Percentiles rank a stretch among this genome's conserved stretches.
These are phyloP conservation scores for Gadus chalcogrammus DNA, from an alignment of 2,113 vertebrate species.

Conservation along the genomic window DNA sequence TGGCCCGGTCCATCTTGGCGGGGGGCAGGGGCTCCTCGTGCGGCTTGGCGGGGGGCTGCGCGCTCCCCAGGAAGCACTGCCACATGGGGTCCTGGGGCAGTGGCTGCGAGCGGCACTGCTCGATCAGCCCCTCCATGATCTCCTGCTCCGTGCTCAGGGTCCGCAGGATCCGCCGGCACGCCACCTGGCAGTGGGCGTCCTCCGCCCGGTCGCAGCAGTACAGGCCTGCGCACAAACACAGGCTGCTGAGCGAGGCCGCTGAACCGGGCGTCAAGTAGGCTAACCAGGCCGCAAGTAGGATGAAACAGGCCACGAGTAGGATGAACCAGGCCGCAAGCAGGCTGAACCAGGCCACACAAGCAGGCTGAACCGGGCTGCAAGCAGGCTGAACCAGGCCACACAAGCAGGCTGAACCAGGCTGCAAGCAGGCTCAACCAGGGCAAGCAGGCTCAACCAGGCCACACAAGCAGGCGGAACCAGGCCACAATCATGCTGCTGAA, in stretches of 20 bases:
- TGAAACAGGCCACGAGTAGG: no score
- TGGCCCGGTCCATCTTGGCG: constrained; percentile 91
- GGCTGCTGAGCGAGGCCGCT: not conserved
- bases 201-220: constrained; percentile 96
- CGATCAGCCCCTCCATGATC: constrained; percentile 94
- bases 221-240: constrained; percentile 73
- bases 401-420: no score
- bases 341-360: no score
- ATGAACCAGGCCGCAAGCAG: no score
- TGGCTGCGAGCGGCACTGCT: constrained; percentile 88
- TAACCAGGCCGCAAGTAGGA: no score
- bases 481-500: not conserved
- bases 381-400: no score
- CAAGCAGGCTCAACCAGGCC: no score
- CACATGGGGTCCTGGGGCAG: constrained; percentile 97
- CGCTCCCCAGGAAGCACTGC: constrained; percentile 95
- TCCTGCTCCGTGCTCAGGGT: constrained; percentile 96
- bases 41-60: constrained; percentile 81
- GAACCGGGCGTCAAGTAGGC: not conserved
- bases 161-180: constrained; percentile 90
- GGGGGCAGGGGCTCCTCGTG: constrained; percentile 86
- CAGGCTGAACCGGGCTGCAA: no score
- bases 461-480: no score
- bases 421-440: no score
- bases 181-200: constrained; percentile 85